These are phyloP conservation scores for Catharus ustulatus DNA, from an alignment of 2,797 vertebrate species.

Conservation along the genomic window DNA sequence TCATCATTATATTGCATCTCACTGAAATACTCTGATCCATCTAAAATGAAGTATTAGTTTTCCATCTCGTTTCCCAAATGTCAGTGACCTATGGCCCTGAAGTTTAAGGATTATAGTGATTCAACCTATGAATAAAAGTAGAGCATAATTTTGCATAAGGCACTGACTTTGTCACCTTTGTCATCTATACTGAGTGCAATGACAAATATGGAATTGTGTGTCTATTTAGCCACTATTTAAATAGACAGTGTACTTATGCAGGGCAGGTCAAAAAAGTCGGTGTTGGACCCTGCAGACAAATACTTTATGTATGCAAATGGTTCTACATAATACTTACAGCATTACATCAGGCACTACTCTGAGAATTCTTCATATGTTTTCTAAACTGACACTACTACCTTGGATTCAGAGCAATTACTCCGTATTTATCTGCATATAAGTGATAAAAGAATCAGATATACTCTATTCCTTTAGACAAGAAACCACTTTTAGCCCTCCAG, in stretches of 20 bases:
- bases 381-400: not conserved
- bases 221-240: not conserved
- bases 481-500: not conserved
- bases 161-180: constrained; percentile 17
- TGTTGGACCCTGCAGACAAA: not conserved
- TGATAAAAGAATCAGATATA: not conserved
- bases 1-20: not conserved
- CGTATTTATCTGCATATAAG: not conserved
- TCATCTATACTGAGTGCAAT: constrained; percentile 19
- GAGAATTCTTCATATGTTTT: not conserved
- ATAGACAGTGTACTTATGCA: not conserved
- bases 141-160: constrained; percentile 6
- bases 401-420: not conserved
- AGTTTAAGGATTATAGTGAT: constrained; percentile 13
- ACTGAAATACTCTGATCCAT: not conserved
- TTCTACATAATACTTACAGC: not conserved
- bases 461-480: not conserved
- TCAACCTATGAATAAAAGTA: constrained; percentile 1
- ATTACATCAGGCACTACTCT: not conserved
- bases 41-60: constrained; percentile 29
- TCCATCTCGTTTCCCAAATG: not conserved
- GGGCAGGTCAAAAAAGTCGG: not conserved
- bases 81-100: not conserved
- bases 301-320: not conserved
- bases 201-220: not conserved